Evolutionary conservation across 2,113 vertebrate species (phyloP).

Genomic region (Bambusicola thoracicus): DNA sequence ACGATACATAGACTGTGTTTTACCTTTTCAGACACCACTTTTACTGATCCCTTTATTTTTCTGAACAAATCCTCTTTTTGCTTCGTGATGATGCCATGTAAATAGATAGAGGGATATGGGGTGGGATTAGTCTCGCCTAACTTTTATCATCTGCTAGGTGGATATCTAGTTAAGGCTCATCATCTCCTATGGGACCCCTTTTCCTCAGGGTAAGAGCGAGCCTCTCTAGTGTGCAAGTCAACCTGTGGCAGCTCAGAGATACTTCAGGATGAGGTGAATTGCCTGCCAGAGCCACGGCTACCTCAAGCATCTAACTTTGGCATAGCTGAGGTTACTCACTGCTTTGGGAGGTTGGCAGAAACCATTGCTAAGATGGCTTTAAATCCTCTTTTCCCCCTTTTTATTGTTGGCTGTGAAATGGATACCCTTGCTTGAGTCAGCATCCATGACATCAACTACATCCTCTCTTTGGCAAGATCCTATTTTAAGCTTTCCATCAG

Average conservation of each 20-base stretch:
- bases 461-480: not conserved
- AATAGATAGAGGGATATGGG: not conserved
- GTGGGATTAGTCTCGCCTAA: not conserved
- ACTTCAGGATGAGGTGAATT: not conserved
- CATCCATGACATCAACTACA: conserved; percentile 10
- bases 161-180: not conserved
- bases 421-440: conserved; percentile 24
- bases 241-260: not conserved
- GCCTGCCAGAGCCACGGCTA: not conserved
- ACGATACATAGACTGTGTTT: not conserved
- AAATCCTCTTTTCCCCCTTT: not conserved
- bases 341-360: not conserved
- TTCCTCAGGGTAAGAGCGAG: not conserved
- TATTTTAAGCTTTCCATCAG: conserved; percentile 42
- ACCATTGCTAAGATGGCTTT: not conserved
- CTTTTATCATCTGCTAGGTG: not conserved
- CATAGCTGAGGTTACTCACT: not conserved
- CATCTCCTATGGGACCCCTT: not conserved
- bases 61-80: not conserved
- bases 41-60: not conserved
- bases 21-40: not conserved
- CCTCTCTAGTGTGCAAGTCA: not conserved
- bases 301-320: not conserved
- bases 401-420: conserved; percentile 1
- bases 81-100: not conserved